Evolutionary conservation across 1,140 invertebrate genomes (phyloP).

Genomic region (Phortica variegata): DNA sequence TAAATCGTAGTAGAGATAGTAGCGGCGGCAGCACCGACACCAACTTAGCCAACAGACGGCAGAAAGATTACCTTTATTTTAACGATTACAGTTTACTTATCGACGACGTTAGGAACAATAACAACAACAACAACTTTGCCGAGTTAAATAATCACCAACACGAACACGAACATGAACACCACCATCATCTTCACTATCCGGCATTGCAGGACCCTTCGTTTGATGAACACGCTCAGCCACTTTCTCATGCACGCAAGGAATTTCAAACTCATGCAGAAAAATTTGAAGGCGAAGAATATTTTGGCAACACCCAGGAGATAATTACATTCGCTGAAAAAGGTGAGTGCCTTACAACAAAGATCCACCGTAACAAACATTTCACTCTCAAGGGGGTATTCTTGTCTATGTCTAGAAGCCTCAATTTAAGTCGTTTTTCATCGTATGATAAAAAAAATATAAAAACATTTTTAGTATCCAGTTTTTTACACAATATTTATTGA

Average conservation of each 20-base stretch:
- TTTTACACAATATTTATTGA: no score
- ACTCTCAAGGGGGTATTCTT: neutral
- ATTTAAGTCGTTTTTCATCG: no score
- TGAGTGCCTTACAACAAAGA: no score
- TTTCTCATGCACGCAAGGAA: no score
- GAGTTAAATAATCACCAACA: neutral
- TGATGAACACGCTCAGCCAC: neutral
- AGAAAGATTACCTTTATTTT: conserved; percentile 34
- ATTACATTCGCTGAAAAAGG: conserved; percentile 80
- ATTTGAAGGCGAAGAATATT: conserved; percentile 70
- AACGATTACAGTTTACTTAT: conserved; percentile 24
- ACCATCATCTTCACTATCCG: no score
- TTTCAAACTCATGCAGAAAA: conserved; percentile 5
- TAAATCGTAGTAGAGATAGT: conserved; percentile 43
- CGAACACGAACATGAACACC: neutral
- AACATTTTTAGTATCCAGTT: no score
- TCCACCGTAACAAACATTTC: neutral
- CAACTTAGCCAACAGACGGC: conserved; percentile 1
- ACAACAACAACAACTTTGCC: conserved; percentile 5
- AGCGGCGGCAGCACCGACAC: conserved; percentile 12
- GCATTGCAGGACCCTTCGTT: neutral
- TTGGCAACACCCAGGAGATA: conserved; percentile 77
- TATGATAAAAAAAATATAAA: no score
- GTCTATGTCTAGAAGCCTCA: no score
- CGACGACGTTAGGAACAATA: conserved; percentile 30